Evolutionary conservation across 2,888 invertebrate species (phyloP), one percentile per base, ranked within the genome.

Genomic region (Leucophenga montana): DNA sequence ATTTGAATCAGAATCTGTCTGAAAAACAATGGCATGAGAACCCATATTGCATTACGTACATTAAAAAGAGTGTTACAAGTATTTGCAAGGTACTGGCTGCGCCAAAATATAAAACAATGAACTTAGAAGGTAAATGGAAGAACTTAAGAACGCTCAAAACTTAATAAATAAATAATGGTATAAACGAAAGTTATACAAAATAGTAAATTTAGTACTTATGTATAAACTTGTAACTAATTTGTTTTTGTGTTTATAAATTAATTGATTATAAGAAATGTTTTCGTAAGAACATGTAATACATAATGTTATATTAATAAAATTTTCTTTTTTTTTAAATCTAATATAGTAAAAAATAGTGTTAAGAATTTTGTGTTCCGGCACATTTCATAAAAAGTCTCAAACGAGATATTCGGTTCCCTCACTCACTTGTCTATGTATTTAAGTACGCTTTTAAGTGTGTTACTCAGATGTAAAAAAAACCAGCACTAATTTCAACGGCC

Each of bases 401-500:
- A 66, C 22, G 20, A 66, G 66, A 50, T 18, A 50, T 50, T 50
- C n/a, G 16, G 39, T 39, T 39, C 39, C 39, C 39, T 39, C 39
- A 39, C 39, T 39, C 39, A 39, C 39, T 39, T 39, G 39, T 39
- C 39, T 39, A 39, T 11, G 70, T 78, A 79, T 79, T 77, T 78
- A 77, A 85, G 85, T 85, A 85, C 85, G 77, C 85, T 75, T 78
- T 84, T 85, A 85, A 85, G 85, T 85, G 85, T 80, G 85, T 79
- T 78, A 78, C 75, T 76, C 71, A 4, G 14, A 14, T 22, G 33
- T 8, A 22, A 18, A 27, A 4, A 22, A 18, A 27, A 14, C 16
- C 57, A 22, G 57, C 18, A 57, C 27, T 9, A 3, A 22, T 18
- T 22, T 18, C 20, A 16, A 18, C 11, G 11, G 54, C 3, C n/a